Base-by-base conservation (phyloP, 2,797 vertebrate genomes). In the Mormyrus proboscirostris region DNA sequence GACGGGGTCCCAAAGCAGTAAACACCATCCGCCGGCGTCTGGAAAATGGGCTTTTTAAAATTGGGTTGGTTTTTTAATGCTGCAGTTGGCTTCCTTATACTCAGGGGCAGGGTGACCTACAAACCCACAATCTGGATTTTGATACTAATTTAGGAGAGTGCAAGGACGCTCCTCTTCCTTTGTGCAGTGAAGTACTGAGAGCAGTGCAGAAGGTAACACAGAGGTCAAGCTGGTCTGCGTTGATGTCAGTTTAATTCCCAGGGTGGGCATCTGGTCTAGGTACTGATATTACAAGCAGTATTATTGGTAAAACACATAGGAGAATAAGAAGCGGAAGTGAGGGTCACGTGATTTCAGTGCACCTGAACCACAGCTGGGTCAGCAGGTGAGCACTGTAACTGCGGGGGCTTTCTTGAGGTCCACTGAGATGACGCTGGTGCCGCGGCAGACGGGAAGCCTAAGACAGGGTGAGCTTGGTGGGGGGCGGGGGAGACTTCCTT, bases 131-230 rank as follows among this genome's bases (percentile, higher is more conserved):
- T n/a, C 87, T 90, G 84, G 76, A 88, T 90, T 83, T 47, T 86
- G 90, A 87, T 44, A 88, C 93, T 92, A 93, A 93, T 93, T 93
- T 91, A 90, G 89, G 89, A 62, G 12, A 53, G 86, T 84, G 89
- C 88, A 86, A 82, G 29, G 73, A 90, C 88, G 69, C 88, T 88
- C 84, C 76, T n/a, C 29, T 79, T 92, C 92, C 90, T 91, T 92
- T 29, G 92, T 91, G 93, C 79, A 51, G 90, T 51, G 91, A 92
- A 93, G 92, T 91, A 93, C 88, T 89, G 88, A 90, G 90, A 89
- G 91, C 90, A 91, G 79, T 29, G 59, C 53, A 57, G 86, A n/a
- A 57, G 51, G 51, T 57, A 59, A 57, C 53, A 9, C 2, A 4
- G 33, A 29, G 51, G 86, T 87, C 2, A 22, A 59, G 50, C 33